A percentile compares a stretch with the other conserved stretches of the same genome.
Evolutionary conservation across 2,113 vertebrate genomes (phyloP).

Genomic region (Tachysurus fulvidraco): DNA sequence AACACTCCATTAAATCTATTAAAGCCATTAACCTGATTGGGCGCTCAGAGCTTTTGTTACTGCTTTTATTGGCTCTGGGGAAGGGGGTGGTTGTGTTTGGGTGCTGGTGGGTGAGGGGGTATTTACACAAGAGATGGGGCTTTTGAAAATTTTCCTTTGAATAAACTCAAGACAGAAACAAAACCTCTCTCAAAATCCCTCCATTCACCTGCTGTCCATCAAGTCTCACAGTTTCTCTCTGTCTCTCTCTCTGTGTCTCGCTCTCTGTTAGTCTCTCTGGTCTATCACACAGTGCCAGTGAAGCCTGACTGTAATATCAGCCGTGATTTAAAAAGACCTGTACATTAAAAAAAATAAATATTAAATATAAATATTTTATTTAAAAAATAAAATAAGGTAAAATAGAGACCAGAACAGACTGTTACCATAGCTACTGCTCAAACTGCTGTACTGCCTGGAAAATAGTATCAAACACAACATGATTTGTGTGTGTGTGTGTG

Average conservation of each 20-base stretch:
- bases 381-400: not conserved
- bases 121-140: not conserved
- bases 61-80: slow-evolving; percentile 69
- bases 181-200: slow-evolving; percentile 31
- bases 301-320: not conserved
- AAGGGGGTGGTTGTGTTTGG: slow-evolving; percentile 56
- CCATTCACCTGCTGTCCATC: slow-evolving; percentile 69
- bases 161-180: slow-evolving; percentile 38
- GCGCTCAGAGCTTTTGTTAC: slow-evolving; percentile 61
- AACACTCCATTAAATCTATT: slow-evolving; percentile 75
- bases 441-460: not conserved
- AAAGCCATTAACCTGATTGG: slow-evolving; percentile 75
- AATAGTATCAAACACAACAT: not conserved
- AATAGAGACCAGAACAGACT: not conserved
- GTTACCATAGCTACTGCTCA: not conserved
- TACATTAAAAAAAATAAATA: not conserved
- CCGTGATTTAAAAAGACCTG: not conserved
- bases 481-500: too few species aligned
- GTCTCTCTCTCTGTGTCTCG: slow-evolving; percentile 52
- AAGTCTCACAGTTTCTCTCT: slow-evolving; percentile 56
- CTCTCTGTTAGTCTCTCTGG: not conserved
- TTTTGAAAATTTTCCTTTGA: slow-evolving; percentile 14
- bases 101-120: slow-evolving; percentile 48
- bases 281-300: not conserved
- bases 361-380: too few species aligned